Percentiles rank a stretch among this genome's conserved stretches.
These are phyloP conservation scores for Catocala sponsa DNA, from an alignment of 2,888 invertebrate species.

Conservation along the genomic window DNA sequence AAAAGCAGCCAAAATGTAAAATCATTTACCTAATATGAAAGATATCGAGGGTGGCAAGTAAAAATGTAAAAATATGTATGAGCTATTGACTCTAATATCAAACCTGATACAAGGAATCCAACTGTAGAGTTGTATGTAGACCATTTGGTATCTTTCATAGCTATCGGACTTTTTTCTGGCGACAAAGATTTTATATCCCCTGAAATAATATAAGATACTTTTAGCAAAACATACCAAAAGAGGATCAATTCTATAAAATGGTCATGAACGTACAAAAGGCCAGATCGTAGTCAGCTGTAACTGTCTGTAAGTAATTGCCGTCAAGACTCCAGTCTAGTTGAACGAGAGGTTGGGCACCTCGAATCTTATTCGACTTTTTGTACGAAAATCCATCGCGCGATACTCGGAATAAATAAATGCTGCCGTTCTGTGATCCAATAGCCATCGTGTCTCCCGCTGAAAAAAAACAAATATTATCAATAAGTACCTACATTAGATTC, in stretches of 20 bases:
- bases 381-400: slow-evolving; percentile 96
- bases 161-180: slow-evolving; percentile 95
- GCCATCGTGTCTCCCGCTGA: slow-evolving; percentile 95
- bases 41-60: neutral
- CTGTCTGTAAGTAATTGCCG: slow-evolving; percentile 95
- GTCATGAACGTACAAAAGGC: slow-evolving; percentile 92
- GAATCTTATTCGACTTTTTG: slow-evolving; percentile 95
- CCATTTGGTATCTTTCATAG: slow-evolving; percentile 97
- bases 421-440: slow-evolving; percentile 96
- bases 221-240: slow-evolving; percentile 10
- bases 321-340: slow-evolving; percentile 97
- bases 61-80: neutral
- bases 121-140: slow-evolving; percentile 95
- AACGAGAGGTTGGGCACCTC: slow-evolving; percentile 94
- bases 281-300: slow-evolving; percentile 96
- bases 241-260: neutral
- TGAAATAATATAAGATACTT: slow-evolving; percentile 68
- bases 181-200: slow-evolving; percentile 97
- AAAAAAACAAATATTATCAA: slow-evolving; percentile 38
- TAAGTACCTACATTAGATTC: neutral
- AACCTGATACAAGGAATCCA: slow-evolving; percentile 95
- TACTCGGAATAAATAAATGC: slow-evolving; percentile 91
- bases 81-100: neutral
- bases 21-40: no score
- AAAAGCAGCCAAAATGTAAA: no score